Percentiles rank a stretch among this genome's conserved stretches.
These are phyloP conservation scores for Thripadectes ignobilis DNA, from an alignment of 2,797 vertebrate genomes.

Conservation along the genomic window DNA sequence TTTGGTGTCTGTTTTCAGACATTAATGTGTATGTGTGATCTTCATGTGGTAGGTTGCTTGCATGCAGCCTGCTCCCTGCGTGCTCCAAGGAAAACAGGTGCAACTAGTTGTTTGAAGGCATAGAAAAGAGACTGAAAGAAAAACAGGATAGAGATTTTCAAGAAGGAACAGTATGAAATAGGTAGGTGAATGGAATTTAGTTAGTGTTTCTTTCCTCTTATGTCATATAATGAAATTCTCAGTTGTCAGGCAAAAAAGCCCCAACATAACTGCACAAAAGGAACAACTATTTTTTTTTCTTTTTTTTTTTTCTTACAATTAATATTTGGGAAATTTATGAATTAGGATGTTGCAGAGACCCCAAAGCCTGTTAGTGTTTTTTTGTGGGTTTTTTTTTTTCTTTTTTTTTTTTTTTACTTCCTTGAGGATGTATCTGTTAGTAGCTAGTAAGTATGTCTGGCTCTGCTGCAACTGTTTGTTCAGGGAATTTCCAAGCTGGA, in stretches of 20 bases:
- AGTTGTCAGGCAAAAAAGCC: neutral
- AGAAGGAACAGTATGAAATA: neutral
- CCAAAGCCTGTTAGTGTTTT: neutral
- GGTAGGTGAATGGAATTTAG: neutral
- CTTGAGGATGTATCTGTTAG: neutral
- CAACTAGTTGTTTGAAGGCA: neutral
- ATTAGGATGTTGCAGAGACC: neutral
- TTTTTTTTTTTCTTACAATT: neutral
- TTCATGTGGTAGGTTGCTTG: rapidly evolving
- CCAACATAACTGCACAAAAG: neutral
- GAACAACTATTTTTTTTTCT: neutral
- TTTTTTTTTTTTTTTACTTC: neutral
- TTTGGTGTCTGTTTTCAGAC: neutral
- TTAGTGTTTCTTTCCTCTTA: neutral
- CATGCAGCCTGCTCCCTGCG: neutral
- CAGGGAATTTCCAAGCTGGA: neutral
- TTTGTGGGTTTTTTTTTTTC: neutral
- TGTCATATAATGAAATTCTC: neutral
- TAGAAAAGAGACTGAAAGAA: neutral
- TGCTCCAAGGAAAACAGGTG: neutral
- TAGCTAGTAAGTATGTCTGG: neutral
- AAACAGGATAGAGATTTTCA: neutral
- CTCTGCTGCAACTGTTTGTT: neutral
- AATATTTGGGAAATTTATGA: neutral
- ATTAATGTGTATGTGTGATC: rapidly evolving